Percentiles rank a stretch among this genome's conserved stretches.
These are phyloP conservation scores for Pogonophryne albipinna DNA, from an alignment of 2,797 vertebrate genomes.

Conservation along the genomic window DNA sequence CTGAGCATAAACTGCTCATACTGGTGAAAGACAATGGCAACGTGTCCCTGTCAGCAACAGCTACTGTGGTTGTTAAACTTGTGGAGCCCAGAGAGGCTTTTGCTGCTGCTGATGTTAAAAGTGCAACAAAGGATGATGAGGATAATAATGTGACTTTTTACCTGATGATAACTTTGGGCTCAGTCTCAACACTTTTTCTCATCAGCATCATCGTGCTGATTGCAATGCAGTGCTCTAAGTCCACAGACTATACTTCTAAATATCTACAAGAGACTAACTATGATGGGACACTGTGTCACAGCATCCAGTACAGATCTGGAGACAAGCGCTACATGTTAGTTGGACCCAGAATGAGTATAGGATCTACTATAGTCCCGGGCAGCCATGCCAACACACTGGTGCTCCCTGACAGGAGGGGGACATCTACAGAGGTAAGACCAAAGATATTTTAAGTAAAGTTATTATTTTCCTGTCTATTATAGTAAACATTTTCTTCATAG, in stretches of 20 bases:
- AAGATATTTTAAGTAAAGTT: too few species aligned
- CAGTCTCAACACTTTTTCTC: conserved; percentile 58
- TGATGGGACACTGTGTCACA: conserved; percentile 73
- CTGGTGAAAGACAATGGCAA: conserved; percentile 72
- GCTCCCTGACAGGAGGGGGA: too few species aligned
- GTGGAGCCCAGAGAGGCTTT: conserved; percentile 54
- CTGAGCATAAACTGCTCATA: conserved; percentile 59
- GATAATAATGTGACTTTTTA: conserved; percentile 24
- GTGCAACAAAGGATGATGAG: background rate
- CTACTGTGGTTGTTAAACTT: conserved; percentile 47
- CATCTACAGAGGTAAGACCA: too few species aligned
- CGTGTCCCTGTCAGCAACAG: conserved; percentile 44
- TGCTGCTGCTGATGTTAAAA: conserved; percentile 53
- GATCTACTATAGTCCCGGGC: too few species aligned
- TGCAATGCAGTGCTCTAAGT: conserved; percentile 68
- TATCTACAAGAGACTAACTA: conserved; percentile 70
- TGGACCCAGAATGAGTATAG: conserved; percentile 64
- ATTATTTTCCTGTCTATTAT: too few species aligned
- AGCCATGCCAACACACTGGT: too few species aligned
- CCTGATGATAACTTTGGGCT: conserved; percentile 50
- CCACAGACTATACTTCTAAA: conserved; percentile 64
- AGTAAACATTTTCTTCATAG: too few species aligned
- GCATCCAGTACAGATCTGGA: conserved; percentile 74
- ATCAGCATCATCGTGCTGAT: conserved; percentile 55
- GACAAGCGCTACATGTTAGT: conserved; percentile 72